These are phyloP conservation scores for Archaeoteleia sp. DNA, from an alignment of 2,888 invertebrate species.

Conservation along the genomic window DNA sequence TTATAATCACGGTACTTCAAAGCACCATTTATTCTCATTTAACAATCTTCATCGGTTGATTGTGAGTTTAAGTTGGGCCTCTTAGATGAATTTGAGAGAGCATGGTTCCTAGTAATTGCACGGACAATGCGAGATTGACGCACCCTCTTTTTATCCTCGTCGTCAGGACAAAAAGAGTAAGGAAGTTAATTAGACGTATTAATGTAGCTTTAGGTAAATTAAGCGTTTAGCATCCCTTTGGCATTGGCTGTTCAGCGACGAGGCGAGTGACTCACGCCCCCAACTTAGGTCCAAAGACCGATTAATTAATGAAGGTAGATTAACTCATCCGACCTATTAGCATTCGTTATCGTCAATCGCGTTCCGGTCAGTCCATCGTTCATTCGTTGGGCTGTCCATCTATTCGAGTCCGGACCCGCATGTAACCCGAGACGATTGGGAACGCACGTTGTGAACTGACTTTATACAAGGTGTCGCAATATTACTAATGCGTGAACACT, in stretches of 20 bases:
- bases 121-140: constrained; percentile 44
- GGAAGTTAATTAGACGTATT: constrained; percentile 51
- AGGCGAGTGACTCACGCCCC: constrained; percentile 45
- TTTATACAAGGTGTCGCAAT: constrained; percentile 11
- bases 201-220: constrained; percentile 52
- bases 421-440: constrained; percentile 69
- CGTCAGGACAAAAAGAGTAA: constrained; percentile 35
- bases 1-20: constrained; percentile 20
- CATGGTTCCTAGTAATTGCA: constrained; percentile 30
- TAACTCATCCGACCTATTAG: constrained; percentile 71
- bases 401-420: constrained; percentile 53
- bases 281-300: constrained; percentile 58
- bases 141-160: constrained; percentile 32
- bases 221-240: constrained; percentile 43
- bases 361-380: constrained; percentile 44
- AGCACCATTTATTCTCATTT: constrained; percentile 28
- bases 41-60: constrained; percentile 26
- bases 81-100: constrained; percentile 23
- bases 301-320: constrained; percentile 73
- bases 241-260: constrained; percentile 39
- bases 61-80: constrained; percentile 22
- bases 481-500: too few species aligned
- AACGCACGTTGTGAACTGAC: constrained; percentile 51
- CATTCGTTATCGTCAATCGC: constrained; percentile 71
- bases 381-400: constrained; percentile 43